These are phyloP conservation scores for Podarcis cretensis DNA, from an alignment of 2,113 vertebrate genomes.

Conservation along the genomic window DNA sequence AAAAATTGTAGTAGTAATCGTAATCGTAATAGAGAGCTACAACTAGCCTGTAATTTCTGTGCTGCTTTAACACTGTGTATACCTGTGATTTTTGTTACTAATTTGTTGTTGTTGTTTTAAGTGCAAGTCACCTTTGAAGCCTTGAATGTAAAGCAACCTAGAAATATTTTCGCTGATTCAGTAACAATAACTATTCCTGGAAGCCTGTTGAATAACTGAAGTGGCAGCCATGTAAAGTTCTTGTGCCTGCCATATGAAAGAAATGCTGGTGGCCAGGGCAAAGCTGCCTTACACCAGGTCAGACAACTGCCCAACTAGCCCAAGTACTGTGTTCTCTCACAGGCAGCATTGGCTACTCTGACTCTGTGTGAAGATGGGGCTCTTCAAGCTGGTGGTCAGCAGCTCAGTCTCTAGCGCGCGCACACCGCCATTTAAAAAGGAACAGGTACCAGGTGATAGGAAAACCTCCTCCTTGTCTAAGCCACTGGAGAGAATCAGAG, in stretches of 20 bases:
- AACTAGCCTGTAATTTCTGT: neutral
- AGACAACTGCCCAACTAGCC: neutral
- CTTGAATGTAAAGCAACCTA: neutral
- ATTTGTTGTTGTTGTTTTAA: too few relatives aligned
- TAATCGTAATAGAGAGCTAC: too few relatives aligned
- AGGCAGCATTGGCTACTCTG: neutral
- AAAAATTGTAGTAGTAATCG: too few relatives aligned
- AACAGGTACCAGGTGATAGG: too few relatives aligned
- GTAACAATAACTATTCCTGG: neutral
- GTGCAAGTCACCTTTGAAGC: neutral
- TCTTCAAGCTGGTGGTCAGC: too few relatives aligned
- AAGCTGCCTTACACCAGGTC: neutral
- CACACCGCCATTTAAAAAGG: too few relatives aligned
- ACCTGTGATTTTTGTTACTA: too few relatives aligned
- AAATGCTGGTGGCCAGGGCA: neutral
- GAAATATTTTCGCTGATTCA: neutral
- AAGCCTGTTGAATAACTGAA: neutral
- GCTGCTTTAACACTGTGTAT: too few relatives aligned
- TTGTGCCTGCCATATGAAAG: too few relatives aligned
- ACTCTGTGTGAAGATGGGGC: neutral
- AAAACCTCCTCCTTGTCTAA: too few relatives aligned
- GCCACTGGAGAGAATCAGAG: too few relatives aligned
- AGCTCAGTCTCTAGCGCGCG: too few relatives aligned
- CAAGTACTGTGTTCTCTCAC: neutral
- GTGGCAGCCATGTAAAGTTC: neutral